Base-by-base conservation (phyloP, 1,140 invertebrate genomes). In the Heterodera carotae region DNA sequence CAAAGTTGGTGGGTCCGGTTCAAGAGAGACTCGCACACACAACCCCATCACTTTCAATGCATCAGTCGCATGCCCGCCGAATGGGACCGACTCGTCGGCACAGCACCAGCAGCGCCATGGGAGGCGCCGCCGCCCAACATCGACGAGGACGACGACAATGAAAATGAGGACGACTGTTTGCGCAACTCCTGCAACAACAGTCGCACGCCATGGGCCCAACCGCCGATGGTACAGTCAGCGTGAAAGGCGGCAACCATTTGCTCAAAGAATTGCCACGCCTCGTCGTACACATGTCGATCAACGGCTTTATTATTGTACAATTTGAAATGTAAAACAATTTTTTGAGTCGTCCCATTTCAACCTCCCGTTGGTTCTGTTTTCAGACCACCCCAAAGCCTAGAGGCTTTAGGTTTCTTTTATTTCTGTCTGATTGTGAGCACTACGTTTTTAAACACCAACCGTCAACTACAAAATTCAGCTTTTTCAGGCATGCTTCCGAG, bases 391-490 rank as follows among this genome's bases (percentile, higher is more conserved):
- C n/a, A n/a, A n/a, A n/a, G n/a, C n/a, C n/a, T n/a, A n/a, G n/a
- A n/a, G n/a, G n/a, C n/a, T n/a, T n/a, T n/a, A n/a, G n/a, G n/a
- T n/a, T n/a, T n/a, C n/a, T n/a, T n/a, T n/a, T n/a, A n/a, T n/a
- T n/a, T n/a, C n/a, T n/a, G n/a, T n/a, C n/a, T n/a, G n/a, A n/a
- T n/a, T n/a, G n/a, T n/a, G 36, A 39, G 36, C 36, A 10, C 36
- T 39, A 39, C n/a, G n/a, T 39, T 39, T 39, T 39, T 39, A 10
- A 10, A 5, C 10, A 53, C 18, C 64, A 75, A 84, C 83, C 83
- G 72, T 84, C 83, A 29, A 84, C 83, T 10, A 84, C 76, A 69
- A 82, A 84, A 69, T 84, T 84, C 25, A 84, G 75, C 69, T 84
- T 84, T 67, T 84, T 81, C 29, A 84, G 76, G 69, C 83, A 84